Base-by-base conservation (phyloP, 2,113 vertebrate genomes). In the Lonchura striata region DNA sequence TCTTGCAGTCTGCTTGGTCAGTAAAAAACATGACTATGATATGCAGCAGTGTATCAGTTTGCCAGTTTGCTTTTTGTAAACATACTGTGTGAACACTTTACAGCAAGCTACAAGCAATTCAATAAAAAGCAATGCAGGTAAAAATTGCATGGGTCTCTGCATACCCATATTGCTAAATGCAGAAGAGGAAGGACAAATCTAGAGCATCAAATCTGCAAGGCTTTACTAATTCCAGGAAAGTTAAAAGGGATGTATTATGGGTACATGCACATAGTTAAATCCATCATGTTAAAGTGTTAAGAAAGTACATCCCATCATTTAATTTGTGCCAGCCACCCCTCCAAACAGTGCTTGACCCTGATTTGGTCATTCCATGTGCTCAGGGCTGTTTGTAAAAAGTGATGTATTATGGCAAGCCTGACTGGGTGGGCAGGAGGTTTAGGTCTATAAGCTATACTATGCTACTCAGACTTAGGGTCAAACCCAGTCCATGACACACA, bases 271-370 rank as follows among this genome's bases (percentile, higher is more conserved):
- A 24, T 1, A 28, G 8, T 5, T 65, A 90, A 86, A 72, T 4
- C 2, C 10, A 28, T 27, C 10, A 2, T 17, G 10, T 46, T 78
- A 50, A 83, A 65, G 7, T 15, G 9, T 59, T 63, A 61, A 31
- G 9, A 46, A 86, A 77, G 7, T 33, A 47, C 4, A 66, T 47
- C 10, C 4, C 10, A 28, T 46, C 4, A n/a, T 56, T 70, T 47
- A 64, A 25, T 60, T 13, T 56, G 35, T 79, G 54, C 18, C 50
- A 72, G 11, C 7, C 18, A 61, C 13, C 6, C 10, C 44, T 64
- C 18, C 60, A 22, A 75, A 20, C 15, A 60, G 11, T 15, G 15
- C 7, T 46, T 68, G 28, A 84, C 11, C 5, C 12, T 0, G 0
- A 13, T 81, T 84, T 52, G 7, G 9, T 79, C 10, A 37, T 59